These are phyloP conservation scores for Gymnopithys bicolor DNA, from an alignment of 2,797 vertebrate genomes.

Conservation along the genomic window DNA sequence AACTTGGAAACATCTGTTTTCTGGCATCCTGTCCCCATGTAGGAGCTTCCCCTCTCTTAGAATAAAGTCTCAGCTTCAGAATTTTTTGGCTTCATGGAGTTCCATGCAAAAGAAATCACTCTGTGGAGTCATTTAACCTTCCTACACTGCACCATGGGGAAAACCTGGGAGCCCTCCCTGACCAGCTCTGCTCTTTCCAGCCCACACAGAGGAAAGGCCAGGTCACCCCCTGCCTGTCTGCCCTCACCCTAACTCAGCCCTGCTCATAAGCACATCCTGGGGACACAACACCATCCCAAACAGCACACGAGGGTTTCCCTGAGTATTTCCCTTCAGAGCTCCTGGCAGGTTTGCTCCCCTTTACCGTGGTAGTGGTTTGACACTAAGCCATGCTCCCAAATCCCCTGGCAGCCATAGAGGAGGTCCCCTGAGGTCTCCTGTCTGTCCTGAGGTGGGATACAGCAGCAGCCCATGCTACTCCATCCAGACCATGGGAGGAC, in stretches of 20 bases:
- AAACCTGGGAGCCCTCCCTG: accelerated
- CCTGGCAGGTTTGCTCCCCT: neutral
- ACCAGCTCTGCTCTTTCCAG: neutral
- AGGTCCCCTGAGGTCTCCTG: neutral
- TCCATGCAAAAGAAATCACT: neutral
- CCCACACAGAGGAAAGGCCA: accelerated
- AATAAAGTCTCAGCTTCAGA: neutral
- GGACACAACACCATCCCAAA: neutral
- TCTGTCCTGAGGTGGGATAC: accelerated
- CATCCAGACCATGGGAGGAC: neutral
- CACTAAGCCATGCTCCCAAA: neutral
- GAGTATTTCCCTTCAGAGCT: neutral
- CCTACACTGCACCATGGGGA: neutral
- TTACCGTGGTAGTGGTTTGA: neutral
- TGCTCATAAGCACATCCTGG: accelerated
- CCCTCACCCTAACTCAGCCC: neutral
- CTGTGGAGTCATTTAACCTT: neutral
- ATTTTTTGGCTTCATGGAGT: neutral
- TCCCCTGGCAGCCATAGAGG: neutral
- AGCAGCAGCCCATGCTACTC: neutral
- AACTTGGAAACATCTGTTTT: neutral
- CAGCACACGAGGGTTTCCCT: neutral
- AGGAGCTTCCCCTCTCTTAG: neutral
- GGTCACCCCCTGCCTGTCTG: neutral
- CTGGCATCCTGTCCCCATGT: neutral